Evolutionary conservation across 2,888 invertebrate species (phyloP).

Genomic region (Apamea anceps): DNA sequence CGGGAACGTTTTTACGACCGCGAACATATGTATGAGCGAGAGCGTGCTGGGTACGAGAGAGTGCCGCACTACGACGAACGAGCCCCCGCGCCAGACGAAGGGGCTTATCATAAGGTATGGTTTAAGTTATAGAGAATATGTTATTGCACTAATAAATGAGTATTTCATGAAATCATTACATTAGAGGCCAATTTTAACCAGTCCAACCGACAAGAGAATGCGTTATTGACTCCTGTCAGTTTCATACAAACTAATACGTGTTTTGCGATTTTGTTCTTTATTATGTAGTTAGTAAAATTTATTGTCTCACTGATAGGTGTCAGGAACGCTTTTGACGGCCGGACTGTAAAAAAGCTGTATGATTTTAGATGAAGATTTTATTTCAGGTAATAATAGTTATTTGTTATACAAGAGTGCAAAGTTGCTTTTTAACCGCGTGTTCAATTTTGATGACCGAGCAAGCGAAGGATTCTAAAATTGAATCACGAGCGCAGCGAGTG

Average conservation of each 20-base stretch:
- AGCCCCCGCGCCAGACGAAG: conserved; percentile 77
- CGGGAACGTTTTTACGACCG: conserved; percentile 84
- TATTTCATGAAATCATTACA: neutral
- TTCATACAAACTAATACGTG: neutral
- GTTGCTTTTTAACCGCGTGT: too few relatives aligned
- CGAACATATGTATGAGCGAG: conserved; percentile 82
- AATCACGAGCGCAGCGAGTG: too few relatives aligned
- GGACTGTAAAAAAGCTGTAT: neutral
- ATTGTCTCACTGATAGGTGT: neutral
- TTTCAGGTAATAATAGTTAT: neutral
- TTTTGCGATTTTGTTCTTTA: neutral
- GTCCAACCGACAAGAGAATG: neutral
- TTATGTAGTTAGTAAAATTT: too few relatives aligned
- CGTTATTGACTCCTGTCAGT: neutral
- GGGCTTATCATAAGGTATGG: conserved; percentile 82
- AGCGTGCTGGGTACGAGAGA: conserved; percentile 79
- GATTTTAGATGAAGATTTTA: neutral
- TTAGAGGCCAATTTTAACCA: neutral
- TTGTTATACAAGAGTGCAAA: too few relatives aligned
- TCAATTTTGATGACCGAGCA: too few relatives aligned
- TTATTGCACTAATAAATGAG: neutral
- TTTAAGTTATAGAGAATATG: neutral
- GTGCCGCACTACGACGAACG: conserved; percentile 84
- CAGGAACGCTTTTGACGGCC: too few relatives aligned
- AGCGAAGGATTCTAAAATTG: too few relatives aligned